A percentile compares a stretch with the other conserved stretches of the same genome.
phyloP scores from a whole-genome alignment of 2,797 vertebrate genomes.

The Melanotaenia pygmaea region DNA sequence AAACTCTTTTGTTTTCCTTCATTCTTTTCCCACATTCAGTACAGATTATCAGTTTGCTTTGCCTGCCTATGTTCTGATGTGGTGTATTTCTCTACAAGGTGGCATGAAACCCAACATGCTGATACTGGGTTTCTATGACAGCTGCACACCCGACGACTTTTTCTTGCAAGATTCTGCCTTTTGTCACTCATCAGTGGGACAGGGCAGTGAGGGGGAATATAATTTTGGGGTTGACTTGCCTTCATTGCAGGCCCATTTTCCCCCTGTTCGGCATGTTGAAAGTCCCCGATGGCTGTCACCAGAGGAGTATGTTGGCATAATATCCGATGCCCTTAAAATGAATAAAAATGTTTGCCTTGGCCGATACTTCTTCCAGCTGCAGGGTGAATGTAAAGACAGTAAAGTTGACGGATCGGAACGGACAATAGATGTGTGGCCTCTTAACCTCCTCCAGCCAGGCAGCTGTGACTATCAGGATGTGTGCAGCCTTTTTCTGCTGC shows the following conservation, averaged over 20 bases:
- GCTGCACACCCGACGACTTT: conserved; percentile 88
- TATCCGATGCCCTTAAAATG: conserved; percentile 93
- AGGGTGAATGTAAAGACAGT: conserved; percentile 77
- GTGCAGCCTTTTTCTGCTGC: conserved; percentile 92
- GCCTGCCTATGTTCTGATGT: background rate
- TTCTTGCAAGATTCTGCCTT: conserved; percentile 89
- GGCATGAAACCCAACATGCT: conserved; percentile 95
- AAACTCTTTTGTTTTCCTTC: conserved; percentile 45
- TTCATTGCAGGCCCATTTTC: conserved; percentile 89
- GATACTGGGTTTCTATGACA: conserved; percentile 92
- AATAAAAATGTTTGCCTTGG: conserved; percentile 92
- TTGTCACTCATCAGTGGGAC: conserved; percentile 66
- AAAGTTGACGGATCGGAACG: conserved; percentile 74
- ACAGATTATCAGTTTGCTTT: background rate
- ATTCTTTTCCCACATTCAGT: background rate
- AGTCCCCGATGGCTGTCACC: conserved; percentile 84
- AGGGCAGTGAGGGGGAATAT: conserved; percentile 73
- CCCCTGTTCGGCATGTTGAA: conserved; percentile 85
- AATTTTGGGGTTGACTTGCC: conserved; percentile 87
- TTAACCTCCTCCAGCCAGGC: conserved; percentile 87
- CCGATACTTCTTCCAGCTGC: conserved; percentile 87
- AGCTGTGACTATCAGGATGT: conserved; percentile 86
- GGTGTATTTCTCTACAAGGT: conserved; percentile 72
- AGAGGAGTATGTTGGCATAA: conserved; percentile 89
- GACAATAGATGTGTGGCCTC: conserved; percentile 92